These are phyloP conservation scores for Augochlorella aurata DNA, from an alignment of 2,888 invertebrate genomes.

Conservation along the genomic window DNA sequence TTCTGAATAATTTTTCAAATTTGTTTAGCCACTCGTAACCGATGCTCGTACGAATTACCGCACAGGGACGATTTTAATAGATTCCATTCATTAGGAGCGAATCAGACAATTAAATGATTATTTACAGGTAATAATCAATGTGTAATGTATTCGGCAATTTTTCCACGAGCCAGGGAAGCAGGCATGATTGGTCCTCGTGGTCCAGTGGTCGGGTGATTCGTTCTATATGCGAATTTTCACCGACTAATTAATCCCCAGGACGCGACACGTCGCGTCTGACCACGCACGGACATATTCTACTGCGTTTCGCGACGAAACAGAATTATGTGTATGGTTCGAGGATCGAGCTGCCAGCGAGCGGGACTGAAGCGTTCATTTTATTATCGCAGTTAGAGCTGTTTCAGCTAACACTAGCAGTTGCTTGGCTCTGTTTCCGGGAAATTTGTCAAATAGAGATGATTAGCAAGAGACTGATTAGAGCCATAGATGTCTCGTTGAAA, in stretches of 20 bases:
- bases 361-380: not conserved
- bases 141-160: too few relatives aligned
- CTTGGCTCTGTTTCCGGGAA: not conserved
- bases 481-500: not conserved
- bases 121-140: too few relatives aligned
- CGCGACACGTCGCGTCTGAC: not conserved
- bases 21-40: too few relatives aligned
- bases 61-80: too few relatives aligned
- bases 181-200: too few relatives aligned
- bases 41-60: too few relatives aligned
- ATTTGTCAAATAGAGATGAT: not conserved
- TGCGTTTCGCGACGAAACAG: not conserved
- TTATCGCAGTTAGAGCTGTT: not conserved
- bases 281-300: not conserved
- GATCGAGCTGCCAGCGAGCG: not conserved
- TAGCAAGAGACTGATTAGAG: not conserved
- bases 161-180: too few relatives aligned
- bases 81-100: too few relatives aligned
- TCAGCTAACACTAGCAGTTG: not conserved
- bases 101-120: too few relatives aligned
- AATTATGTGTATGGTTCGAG: not conserved
- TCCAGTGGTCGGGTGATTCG: not conserved
- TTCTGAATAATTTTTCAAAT: too few relatives aligned
- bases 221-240: not conserved
- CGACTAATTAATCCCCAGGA: not conserved